These are phyloP conservation scores for Apeira syringaria DNA, from an alignment of 2,888 invertebrate genomes.

Conservation along the genomic window DNA sequence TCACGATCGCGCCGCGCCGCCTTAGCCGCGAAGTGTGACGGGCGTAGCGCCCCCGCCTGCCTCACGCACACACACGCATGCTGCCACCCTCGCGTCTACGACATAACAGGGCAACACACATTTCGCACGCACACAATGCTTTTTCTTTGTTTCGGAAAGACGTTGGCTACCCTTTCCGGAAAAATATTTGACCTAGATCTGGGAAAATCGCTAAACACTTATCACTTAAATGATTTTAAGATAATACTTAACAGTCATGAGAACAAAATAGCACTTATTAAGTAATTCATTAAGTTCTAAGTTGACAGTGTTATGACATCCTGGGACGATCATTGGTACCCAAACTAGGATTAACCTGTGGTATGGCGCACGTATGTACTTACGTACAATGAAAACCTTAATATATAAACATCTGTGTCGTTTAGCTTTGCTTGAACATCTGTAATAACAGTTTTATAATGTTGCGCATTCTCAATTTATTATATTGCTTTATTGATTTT, in stretches of 20 bases:
- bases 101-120: slow-evolving; percentile 18
- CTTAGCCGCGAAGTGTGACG: slow-evolving; percentile 2
- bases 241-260: too few relatives aligned
- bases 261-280: too few relatives aligned
- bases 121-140: slow-evolving; percentile 27
- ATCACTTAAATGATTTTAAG: too few relatives aligned
- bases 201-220: too few relatives aligned
- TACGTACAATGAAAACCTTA: too few relatives aligned
- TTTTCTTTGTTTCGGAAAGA: slow-evolving; percentile 19
- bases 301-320: too few relatives aligned
- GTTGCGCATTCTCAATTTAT: slow-evolving; percentile 21
- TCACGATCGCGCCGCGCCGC: slow-evolving; percentile 63
- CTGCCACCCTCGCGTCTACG: slow-evolving; percentile 5
- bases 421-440: neutral
- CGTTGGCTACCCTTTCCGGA: slow-evolving; percentile 15
- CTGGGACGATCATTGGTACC: too few relatives aligned
- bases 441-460: slow-evolving; percentile 3
- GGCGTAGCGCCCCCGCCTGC: slow-evolving; percentile 28
- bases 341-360: too few relatives aligned
- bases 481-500: slow-evolving; percentile 15
- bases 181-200: slow-evolving; percentile 25
- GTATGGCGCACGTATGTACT: too few relatives aligned
- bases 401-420: slow-evolving; percentile 4
- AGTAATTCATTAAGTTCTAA: too few relatives aligned
- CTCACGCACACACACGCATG: slow-evolving; percentile 30